Conservation (phyloP, 2,797 vertebrate genomes). For the Helicolenus hilgendorfi region DNA sequence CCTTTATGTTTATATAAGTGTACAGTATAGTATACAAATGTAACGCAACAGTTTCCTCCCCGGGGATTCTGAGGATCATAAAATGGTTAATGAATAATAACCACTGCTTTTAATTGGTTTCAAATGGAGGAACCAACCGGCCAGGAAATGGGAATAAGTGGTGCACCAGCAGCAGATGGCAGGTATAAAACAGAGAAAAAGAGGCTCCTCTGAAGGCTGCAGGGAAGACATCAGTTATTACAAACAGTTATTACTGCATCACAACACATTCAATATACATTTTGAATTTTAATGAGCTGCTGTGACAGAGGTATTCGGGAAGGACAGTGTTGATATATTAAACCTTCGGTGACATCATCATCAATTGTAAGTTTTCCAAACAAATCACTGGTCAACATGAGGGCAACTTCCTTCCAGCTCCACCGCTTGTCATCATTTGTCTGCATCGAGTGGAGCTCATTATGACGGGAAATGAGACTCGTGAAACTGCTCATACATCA, state of each 20-base stretch:
- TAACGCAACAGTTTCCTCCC: too few species aligned
- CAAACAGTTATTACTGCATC: slow-evolving; percentile 11
- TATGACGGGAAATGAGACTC: background rate
- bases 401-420: background rate
- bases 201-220: background rate
- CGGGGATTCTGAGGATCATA: background rate
- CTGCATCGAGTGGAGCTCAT: slow-evolving; percentile 30
- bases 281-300: slow-evolving; percentile 26
- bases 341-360: background rate
- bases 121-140: slow-evolving; percentile 1
- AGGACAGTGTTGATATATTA: background rate
- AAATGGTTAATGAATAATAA: background rate
- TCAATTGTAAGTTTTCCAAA: background rate
- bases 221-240: background rate
- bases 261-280: background rate
- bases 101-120: slow-evolving; percentile 7
- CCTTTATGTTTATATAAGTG: too few species aligned
- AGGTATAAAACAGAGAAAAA: background rate
- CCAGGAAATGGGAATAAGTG: background rate
- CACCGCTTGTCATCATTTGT: slow-evolving; percentile 2
- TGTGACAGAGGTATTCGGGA: slow-evolving; percentile 6
- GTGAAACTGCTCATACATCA: background rate
- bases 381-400: slow-evolving; percentile 15
- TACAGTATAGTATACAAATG: too few species aligned
- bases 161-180: background rate